Conservation (phyloP, 1,140 invertebrate species). For the Dendroctonus ponderosae region DNA sequence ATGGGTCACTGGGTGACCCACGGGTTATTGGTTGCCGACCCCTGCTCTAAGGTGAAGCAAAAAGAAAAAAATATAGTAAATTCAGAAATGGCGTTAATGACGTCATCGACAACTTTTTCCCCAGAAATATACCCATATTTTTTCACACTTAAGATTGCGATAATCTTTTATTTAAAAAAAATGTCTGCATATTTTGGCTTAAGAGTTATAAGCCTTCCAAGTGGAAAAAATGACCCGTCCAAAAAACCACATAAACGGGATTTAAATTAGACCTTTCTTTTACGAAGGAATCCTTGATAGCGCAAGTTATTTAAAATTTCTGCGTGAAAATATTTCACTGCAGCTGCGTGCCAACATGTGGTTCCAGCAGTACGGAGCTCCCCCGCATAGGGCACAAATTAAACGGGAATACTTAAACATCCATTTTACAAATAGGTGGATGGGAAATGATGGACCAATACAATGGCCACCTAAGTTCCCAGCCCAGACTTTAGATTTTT, state of each 20-base stretch:
- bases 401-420: slow-evolving; percentile 8
- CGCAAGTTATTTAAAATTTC: slow-evolving; percentile 10
- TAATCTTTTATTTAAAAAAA: background rate
- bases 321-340: slow-evolving; percentile 15
- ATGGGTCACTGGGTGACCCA: background rate
- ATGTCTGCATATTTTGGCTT: too few species aligned
- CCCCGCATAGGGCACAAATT: slow-evolving; percentile 8
- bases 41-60: background rate
- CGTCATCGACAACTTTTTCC: too few species aligned
- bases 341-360: slow-evolving; percentile 9
- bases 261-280: slow-evolving; percentile 6
- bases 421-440: slow-evolving; percentile 8
- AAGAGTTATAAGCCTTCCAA: too few species aligned
- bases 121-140: too few species aligned
- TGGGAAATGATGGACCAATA: slow-evolving; percentile 15
- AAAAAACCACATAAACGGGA: background rate
- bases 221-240: background rate
- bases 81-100: too few species aligned
- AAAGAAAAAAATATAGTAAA: background rate
- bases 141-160: background rate
- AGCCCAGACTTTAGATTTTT: slow-evolving; percentile 3
- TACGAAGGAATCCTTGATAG: slow-evolving; percentile 6
- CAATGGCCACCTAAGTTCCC: slow-evolving; percentile 9
- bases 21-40: slow-evolving; percentile 1
- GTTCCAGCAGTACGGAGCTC: slow-evolving; percentile 16